Conservation (phyloP, 2,113 vertebrate genomes). For the Myodes glareolus region DNA sequence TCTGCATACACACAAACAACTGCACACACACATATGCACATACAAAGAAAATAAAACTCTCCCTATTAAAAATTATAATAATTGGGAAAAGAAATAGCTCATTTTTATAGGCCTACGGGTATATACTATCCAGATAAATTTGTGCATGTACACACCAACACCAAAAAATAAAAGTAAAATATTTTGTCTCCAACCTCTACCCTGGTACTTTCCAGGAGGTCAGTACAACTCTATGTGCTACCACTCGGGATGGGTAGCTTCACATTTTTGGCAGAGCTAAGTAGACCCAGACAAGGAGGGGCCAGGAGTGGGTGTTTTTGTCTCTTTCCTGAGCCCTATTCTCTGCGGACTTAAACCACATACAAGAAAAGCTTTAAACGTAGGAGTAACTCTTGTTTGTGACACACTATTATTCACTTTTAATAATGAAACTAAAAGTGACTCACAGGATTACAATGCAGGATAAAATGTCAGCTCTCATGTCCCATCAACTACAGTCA, state of each 20-base stretch:
- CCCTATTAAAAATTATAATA: neutral
- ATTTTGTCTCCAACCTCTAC: conserved; percentile 35
- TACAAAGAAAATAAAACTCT: neutral
- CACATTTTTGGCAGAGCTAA: conserved; percentile 70
- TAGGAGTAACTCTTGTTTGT: conserved; percentile 65
- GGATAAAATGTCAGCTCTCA: conserved; percentile 73
- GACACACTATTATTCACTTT: conserved; percentile 77
- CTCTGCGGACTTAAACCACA: conserved; percentile 58
- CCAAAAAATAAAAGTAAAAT: neutral
- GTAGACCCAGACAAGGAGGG: conserved; percentile 59
- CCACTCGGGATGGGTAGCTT: conserved; percentile 63
- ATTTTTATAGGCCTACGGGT: neutral
- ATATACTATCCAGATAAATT: conserved; percentile 33
- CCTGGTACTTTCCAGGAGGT: conserved; percentile 32
- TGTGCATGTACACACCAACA: neutral
- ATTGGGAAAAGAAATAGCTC: conserved; percentile 7
- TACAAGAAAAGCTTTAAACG: conserved; percentile 65
- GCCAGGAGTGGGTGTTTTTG: conserved; percentile 61
- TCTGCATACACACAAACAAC: neutral
- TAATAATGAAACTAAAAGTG: conserved; percentile 72
- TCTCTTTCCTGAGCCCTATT: conserved; percentile 70
- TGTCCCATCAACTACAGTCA: conserved; percentile 41
- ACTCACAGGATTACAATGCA: conserved; percentile 65
- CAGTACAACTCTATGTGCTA: conserved; percentile 58
- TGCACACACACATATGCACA: neutral